Evolutionary conservation across 2,888 invertebrate species (phyloP), one percentile per base, ranked within the genome.

Genomic region (Fragum sueziense): DNA sequence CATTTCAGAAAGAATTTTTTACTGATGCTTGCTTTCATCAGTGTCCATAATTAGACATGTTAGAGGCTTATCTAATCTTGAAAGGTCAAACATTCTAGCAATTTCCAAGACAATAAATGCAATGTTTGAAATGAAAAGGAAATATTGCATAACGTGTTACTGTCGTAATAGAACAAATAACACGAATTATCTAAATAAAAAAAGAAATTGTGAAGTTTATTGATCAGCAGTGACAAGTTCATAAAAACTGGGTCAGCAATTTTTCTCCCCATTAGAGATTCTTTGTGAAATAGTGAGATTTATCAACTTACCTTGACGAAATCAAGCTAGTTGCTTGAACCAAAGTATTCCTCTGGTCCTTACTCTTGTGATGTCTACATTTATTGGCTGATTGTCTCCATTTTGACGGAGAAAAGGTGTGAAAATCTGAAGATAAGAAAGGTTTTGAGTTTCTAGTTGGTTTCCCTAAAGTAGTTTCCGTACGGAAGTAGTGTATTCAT

Each of bases 311-410:
- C 90, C 89, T 88, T 86, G 80, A 83, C 85, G 86, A 86, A 83
- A 85, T 82, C 83, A 86, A 88, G 89, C 86, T 84, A 85, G 85
- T 74, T 86, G 86, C 85, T 85, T 86, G 86, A 88, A 88, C 87
- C 85, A 89, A 88, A 86, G 87, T 83, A 84, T 85, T 88, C 87
- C 88, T 87, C 85, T 87, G 89, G 89, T 88, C 88, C 90, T 85
- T 85, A 79, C 79, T 87, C 85, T 81, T 85, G 59, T 77, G 67
- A 74, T 79, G 52, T 68, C 82, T 84, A 84, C 86, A 86, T 86
- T 80, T 88, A 87, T 79, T 87, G 85, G 73, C 75, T 77, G 72
- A 73, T 79, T 67, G 77, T 81, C 82, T 80, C 82, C 82, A 84
- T 86, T 67, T 80, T 82, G 76, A 33, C 76, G 61, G 68, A 73